Conservation (phyloP, 1,140 invertebrate genomes). For the Drosophila littoralis region DNA sequence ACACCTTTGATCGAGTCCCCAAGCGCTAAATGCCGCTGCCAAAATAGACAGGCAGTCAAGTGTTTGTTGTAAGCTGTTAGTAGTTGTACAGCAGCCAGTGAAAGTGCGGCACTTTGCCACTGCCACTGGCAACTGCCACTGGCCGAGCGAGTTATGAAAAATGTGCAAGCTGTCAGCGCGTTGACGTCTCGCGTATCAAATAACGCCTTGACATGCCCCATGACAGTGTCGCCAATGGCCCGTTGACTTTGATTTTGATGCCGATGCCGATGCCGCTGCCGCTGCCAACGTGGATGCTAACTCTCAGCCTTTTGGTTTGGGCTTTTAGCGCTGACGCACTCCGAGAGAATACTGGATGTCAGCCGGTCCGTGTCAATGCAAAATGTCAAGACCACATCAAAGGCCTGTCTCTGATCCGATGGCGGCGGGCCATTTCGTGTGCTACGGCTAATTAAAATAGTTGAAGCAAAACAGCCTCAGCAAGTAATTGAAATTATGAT, state of each 20-base stretch:
- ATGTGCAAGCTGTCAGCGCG: slow-evolving; percentile 69
- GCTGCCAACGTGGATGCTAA: slow-evolving; percentile 10
- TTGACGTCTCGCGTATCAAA: slow-evolving; percentile 63
- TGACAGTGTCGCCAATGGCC: slow-evolving; percentile 71
- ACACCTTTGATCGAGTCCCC: slow-evolving; percentile 22
- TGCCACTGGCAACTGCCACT: slow-evolving; percentile 15
- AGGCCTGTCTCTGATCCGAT: slow-evolving; percentile 47
- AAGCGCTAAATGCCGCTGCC: slow-evolving; percentile 50
- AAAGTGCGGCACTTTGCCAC: slow-evolving; percentile 27
- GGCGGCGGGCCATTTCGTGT: slow-evolving; percentile 30
- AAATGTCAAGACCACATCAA: slow-evolving; percentile 55
- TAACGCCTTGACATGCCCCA: slow-evolving; percentile 63
- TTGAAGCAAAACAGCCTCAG: slow-evolving; percentile 1
- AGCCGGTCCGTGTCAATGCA: slow-evolving; percentile 48
- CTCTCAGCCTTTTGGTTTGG: slow-evolving; percentile 3
- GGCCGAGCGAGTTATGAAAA: slow-evolving; percentile 41
- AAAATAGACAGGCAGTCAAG: slow-evolving; percentile 59
- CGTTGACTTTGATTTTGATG: slow-evolving; percentile 68
- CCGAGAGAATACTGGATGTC: slow-evolving; percentile 42
- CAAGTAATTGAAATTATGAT: slow-evolving; percentile 41
- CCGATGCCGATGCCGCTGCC: slow-evolving; percentile 19
- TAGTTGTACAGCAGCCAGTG: slow-evolving; percentile 19
- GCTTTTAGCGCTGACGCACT: slow-evolving; percentile 68
- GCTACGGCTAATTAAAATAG: slow-evolving; percentile 74
- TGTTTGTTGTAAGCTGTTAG: slow-evolving; percentile 64